These are phyloP conservation scores for Macropus fuliginosus DNA, from an alignment of 2,797 vertebrate genomes.

Conservation along the genomic window DNA sequence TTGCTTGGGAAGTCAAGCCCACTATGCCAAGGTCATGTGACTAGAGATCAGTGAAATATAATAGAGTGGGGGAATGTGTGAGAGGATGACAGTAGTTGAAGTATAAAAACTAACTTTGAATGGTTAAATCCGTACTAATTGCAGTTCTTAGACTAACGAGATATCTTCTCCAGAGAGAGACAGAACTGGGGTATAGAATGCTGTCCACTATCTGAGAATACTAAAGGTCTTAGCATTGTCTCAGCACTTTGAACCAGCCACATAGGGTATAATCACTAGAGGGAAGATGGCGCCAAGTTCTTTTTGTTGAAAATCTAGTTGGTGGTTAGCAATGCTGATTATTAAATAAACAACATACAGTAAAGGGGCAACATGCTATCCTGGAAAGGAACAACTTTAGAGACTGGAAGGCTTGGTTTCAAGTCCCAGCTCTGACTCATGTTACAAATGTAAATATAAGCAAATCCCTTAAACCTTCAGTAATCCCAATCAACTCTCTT, in stretches of 20 bases:
- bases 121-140: background rate
- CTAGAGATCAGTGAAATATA: background rate
- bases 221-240: background rate
- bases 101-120: background rate
- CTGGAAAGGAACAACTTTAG: background rate
- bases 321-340: background rate
- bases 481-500: background rate
- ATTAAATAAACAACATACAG: background rate
- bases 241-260: background rate
- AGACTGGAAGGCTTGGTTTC: background rate
- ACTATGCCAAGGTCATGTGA: background rate
- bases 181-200: background rate
- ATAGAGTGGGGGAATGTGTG: background rate
- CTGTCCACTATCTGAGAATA: background rate
- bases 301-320: background rate
- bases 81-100: background rate
- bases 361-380: background rate
- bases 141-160: background rate
- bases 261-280: background rate
- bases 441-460: background rate
- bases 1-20: background rate
- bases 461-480: background rate
- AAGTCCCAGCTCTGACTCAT: background rate
- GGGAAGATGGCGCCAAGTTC: background rate
- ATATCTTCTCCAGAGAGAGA: background rate